These are phyloP conservation scores for Drosophila tsacasi DNA, from an alignment of 1,140 invertebrate species.

Conservation along the genomic window DNA sequence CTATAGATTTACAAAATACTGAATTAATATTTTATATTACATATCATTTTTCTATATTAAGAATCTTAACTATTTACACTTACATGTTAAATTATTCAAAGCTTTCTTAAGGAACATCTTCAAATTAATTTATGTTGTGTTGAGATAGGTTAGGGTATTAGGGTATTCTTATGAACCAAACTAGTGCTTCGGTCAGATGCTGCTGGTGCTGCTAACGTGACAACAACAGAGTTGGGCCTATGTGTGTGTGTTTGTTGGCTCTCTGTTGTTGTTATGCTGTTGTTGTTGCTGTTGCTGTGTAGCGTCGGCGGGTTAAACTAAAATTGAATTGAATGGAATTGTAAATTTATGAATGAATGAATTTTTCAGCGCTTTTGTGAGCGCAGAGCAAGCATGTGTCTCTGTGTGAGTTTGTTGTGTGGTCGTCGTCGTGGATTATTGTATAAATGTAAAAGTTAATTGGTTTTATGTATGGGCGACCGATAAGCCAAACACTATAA, in stretches of 20 bases:
- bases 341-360: constrained; percentile 83
- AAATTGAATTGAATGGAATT: constrained; percentile 83
- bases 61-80: too few species aligned
- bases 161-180: not conserved
- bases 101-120: not conserved
- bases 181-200: constrained; percentile 8
- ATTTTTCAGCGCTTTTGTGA: constrained; percentile 62
- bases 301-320: constrained; percentile 61
- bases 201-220: constrained; percentile 34
- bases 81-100: not conserved
- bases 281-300: constrained; percentile 36
- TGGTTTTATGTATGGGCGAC: constrained; percentile 52
- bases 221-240: constrained; percentile 23
- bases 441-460: constrained; percentile 69
- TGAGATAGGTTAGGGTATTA: constrained; percentile 18
- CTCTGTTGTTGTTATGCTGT: constrained; percentile 25
- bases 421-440: constrained; percentile 25
- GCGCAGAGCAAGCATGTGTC: constrained; percentile 26
- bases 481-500: constrained; percentile 40
- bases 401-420: constrained; percentile 27
- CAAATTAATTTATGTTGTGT: not conserved
- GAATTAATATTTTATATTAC: not conserved
- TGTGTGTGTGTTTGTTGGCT: constrained; percentile 29
- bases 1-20: not conserved
- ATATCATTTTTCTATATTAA: not conserved